These are phyloP conservation scores for Erpobdella octoculata DNA, from an alignment of 2,888 invertebrate genomes.

Conservation along the genomic window DNA sequence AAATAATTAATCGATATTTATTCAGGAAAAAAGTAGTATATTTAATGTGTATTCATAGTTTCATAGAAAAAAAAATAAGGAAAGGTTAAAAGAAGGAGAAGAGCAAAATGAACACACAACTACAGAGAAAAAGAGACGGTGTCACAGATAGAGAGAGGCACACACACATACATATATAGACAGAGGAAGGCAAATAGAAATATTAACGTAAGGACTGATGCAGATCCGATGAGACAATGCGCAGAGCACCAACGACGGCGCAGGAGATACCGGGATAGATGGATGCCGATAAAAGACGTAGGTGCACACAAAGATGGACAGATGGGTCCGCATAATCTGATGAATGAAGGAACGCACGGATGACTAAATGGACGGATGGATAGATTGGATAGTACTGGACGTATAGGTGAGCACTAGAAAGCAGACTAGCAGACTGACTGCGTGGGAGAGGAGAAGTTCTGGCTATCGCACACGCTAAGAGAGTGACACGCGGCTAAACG, in stretches of 20 bases:
- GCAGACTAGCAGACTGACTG: too few relatives aligned
- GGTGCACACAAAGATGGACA: neutral
- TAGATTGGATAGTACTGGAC: neutral
- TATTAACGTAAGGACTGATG: neutral
- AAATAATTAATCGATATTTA: too few relatives aligned
- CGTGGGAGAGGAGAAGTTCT: too few relatives aligned
- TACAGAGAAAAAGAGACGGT: too few relatives aligned
- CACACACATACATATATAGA: neutral
- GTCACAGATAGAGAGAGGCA: neutral
- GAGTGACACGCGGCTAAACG: too few relatives aligned
- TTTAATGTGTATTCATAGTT: too few relatives aligned
- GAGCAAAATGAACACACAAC: neutral
- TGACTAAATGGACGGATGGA: neutral
- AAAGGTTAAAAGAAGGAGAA: neutral
- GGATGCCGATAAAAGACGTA: neutral
- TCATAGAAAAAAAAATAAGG: too few relatives aligned
- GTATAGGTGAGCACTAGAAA: neutral
- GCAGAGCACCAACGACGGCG: neutral
- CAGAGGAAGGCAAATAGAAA: neutral
- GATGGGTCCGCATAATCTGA: conserved; percentile 3
- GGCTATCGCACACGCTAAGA: too few relatives aligned
- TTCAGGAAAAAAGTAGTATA: too few relatives aligned
- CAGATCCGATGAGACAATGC: neutral
- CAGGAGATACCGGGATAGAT: neutral
- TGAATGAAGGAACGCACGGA: neutral